A percentile compares a stretch with the other conserved stretches of the same genome.
Conservation (phyloP, 2,113 vertebrate species). For the Lagopus muta region DNA sequence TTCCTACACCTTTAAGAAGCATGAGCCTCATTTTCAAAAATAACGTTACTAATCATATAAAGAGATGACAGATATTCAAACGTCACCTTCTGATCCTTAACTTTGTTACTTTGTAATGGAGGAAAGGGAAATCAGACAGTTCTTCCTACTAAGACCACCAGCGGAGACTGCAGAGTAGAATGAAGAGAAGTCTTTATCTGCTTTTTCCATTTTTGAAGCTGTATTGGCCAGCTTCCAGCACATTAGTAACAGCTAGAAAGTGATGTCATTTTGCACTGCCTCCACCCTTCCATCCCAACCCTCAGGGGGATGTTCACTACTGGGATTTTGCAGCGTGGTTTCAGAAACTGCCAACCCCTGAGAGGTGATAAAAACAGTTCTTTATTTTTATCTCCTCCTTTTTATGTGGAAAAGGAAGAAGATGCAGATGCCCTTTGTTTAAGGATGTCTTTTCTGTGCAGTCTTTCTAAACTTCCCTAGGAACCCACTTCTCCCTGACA, state of each 20-base stretch:
- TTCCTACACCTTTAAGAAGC: background rate
- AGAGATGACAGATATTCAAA: background rate
- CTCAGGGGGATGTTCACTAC: background rate
- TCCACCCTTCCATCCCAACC: background rate
- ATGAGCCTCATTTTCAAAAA: rapidly evolving
- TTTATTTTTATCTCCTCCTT: background rate
- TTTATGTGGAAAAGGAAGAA: background rate
- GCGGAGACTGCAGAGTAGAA: background rate
- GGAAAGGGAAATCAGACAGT: background rate
- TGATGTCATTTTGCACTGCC: background rate
- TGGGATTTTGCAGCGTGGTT: background rate
- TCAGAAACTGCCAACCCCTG: background rate
- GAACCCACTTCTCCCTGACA: background rate
- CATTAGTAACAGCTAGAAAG: background rate
- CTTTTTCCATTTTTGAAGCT: constrained; percentile 28
- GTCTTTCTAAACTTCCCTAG: background rate
- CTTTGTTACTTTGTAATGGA: background rate
- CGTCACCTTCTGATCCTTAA: background rate
- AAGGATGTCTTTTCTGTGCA: background rate
- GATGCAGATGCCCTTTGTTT: background rate
- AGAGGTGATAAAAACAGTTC: background rate
- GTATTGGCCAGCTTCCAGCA: background rate
- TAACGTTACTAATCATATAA: background rate
- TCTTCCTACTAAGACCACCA: background rate
- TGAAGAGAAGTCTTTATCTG: background rate